Base-by-base conservation (phyloP, 2,888 invertebrate genomes). In the Dolichomitus sp. region DNA sequence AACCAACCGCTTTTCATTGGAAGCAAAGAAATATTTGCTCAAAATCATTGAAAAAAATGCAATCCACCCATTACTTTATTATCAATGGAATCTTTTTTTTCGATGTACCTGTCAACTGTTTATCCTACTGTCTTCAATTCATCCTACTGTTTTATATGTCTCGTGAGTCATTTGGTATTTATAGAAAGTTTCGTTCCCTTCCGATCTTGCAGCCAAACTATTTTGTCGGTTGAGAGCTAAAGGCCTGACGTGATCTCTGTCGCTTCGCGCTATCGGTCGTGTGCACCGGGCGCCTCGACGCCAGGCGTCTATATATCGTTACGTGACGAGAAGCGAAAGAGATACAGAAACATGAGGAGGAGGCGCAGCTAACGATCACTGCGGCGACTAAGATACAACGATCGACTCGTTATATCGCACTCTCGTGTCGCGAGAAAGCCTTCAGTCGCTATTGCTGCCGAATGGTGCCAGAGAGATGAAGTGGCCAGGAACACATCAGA, bases 201-300 rank as follows among this genome's bases (percentile, higher is more conserved):
- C 40, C 33, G 74, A 70, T 57, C 17, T 23, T 37, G 54, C 45
- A 54, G 63, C 50, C 19, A 19, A 68, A 68, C 50, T 80, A 65
- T 69, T 80, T 75, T 23, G 37, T 48, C 48, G 65, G 33, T 27
- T 33, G 54, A 27, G 42, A 48, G 66, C 50, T 52, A 48, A 63
- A 66, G 30, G 74, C 63, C 63, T 37, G 69, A 50, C 74, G 74
- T 63, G 81, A 70, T 81, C 40, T 70, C 65, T n/a, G 42, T 37
- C 78, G 63, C 27, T 54, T 48, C 63, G 65, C 45, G 69, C 81
- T 82, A 78, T 84, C 85, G 80, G 80, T 72, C 52, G 63, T 79
- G 81, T 61, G 70, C 79, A 78, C 85, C 73, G 69, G 61, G 57
- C 80, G 80, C 74, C 84, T 52, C 48, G 77, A 74, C 74, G 30